Base-by-base conservation (phyloP, 2,797 vertebrate genomes). In the Pogonophryne albipinna region DNA sequence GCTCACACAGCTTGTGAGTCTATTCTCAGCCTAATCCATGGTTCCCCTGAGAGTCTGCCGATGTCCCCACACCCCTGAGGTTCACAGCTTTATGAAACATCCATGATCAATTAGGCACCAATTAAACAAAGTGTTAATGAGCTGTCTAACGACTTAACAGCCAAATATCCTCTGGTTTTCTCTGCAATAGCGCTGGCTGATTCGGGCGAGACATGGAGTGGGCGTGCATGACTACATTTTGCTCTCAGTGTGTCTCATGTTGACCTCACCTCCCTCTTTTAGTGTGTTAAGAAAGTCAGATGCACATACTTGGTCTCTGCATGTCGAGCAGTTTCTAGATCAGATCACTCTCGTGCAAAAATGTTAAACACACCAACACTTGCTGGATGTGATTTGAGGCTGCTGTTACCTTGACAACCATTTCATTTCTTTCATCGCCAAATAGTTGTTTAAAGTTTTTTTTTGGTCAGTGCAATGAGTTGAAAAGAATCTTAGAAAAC, bases 31-130 rank as follows among this genome's bases (percentile, higher is more conserved):
- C 15, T 44, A 66, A 47, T 84, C 14, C 31, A 6, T 7, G 46
- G 23, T 49, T 85, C 81, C 79, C 74, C 67, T 46, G 66, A 84
- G 73, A 82, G 4, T 72, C 72, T 80, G 62, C 74, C 4, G 38
- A 44, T 71, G 82, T 51, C 13, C 49, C 76, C 72, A 71, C 53
- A 41, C 71, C 84, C 79, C 79, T 17, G 70, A 86, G 74, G 75
- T 82, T 86, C 84, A 82, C 82, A 34, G 74, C 83, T 91, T 89
- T 80, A 73, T 72, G 80, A 88, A 92, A 88, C 87, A 89, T 76
- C 88, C 81, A 78, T 60, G 83, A 92, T 93, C 88, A 93, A 91
- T 93, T 93, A 93, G 88, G 90, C 89, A 86, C 88, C 89, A 92
- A 90, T 94, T 93, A 91, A 87, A 82, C 76, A 85, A 85, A 1